Evolutionary conservation across 2,888 invertebrate genomes (phyloP).

Genomic region (Arge pagana): DNA sequence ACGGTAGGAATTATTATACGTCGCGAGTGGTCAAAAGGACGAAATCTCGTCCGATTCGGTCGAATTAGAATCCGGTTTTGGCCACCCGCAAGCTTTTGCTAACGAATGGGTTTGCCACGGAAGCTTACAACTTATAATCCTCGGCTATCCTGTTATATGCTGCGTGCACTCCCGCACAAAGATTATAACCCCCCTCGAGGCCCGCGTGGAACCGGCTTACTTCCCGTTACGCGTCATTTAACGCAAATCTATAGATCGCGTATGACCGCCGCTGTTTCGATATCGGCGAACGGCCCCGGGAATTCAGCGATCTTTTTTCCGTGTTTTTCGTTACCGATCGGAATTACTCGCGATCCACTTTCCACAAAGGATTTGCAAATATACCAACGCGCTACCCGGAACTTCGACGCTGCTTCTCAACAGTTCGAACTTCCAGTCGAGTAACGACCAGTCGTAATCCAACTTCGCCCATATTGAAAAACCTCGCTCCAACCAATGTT

Average conservation of each 20-base stretch:
- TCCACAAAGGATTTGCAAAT: no score
- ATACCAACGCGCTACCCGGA: no score
- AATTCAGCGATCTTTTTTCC: background rate
- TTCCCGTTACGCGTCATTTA: slow-evolving; percentile 42
- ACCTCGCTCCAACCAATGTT: background rate
- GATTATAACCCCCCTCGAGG: slow-evolving; percentile 9
- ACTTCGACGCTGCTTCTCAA: background rate
- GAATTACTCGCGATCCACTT: background rate
- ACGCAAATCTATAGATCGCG: slow-evolving; percentile 21
- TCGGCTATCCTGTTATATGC: slow-evolving; percentile 46
- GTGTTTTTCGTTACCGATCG: slow-evolving; percentile 16
- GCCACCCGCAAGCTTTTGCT: slow-evolving; percentile 24
- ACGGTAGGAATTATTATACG: no score
- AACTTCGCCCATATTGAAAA: slow-evolving; percentile 5
- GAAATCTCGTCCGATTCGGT: no score
- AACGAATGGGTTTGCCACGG: slow-evolving; percentile 36
- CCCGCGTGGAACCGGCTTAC: slow-evolving; percentile 32
- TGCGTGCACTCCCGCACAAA: slow-evolving; percentile 34
- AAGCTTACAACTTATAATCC: slow-evolving; percentile 53
- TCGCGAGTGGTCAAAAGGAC: no score
- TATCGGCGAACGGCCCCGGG: background rate
- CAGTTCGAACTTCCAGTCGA: no score
- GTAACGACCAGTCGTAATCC: background rate
- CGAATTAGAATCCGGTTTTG: slow-evolving; percentile 17
- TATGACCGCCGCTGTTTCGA: no score